Evolutionary conservation across 2,888 invertebrate genomes (phyloP).

Genomic region (Alloscopus bannaensis): DNA sequence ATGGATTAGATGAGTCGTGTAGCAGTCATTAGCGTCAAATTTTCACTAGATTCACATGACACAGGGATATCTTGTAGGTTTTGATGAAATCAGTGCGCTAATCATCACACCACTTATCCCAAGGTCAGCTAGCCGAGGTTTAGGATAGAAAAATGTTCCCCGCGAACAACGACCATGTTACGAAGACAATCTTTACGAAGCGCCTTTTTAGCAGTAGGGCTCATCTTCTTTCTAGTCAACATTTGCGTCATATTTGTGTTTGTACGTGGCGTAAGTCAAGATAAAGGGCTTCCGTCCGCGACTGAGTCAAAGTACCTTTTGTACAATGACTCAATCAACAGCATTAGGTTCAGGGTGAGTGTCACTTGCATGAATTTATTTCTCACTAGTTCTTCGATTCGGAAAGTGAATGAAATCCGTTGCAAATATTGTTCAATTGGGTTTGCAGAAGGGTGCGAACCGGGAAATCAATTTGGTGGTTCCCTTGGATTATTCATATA

Average conservation of each 20-base stretch:
- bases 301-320: constrained; percentile 49
- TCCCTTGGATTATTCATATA: constrained; percentile 13
- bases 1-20: too few species aligned
- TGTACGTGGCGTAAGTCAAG: constrained; percentile 30
- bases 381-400: not conserved
- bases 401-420: too few species aligned
- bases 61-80: too few species aligned
- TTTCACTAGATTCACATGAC: too few species aligned
- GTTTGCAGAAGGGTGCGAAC: constrained; percentile 23
- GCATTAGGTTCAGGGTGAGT: constrained; percentile 59
- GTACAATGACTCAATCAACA: constrained; percentile 54
- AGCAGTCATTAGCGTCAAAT: too few species aligned
- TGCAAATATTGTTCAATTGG: too few species aligned
- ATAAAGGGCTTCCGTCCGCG: constrained; percentile 21
- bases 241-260: constrained; percentile 51
- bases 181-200: constrained; percentile 53
- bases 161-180: constrained; percentile 45
- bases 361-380: too few species aligned
- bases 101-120: too few species aligned
- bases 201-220: constrained; percentile 49
- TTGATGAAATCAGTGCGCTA: too few species aligned
- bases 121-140: too few species aligned
- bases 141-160: too few species aligned
- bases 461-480: constrained; percentile 34
- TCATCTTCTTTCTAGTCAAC: constrained; percentile 51